Evolutionary conservation across 1,140 invertebrate genomes (phyloP), one percentile per base, ranked within the genome.

Genomic region (Lasaia peninsularis): DNA sequence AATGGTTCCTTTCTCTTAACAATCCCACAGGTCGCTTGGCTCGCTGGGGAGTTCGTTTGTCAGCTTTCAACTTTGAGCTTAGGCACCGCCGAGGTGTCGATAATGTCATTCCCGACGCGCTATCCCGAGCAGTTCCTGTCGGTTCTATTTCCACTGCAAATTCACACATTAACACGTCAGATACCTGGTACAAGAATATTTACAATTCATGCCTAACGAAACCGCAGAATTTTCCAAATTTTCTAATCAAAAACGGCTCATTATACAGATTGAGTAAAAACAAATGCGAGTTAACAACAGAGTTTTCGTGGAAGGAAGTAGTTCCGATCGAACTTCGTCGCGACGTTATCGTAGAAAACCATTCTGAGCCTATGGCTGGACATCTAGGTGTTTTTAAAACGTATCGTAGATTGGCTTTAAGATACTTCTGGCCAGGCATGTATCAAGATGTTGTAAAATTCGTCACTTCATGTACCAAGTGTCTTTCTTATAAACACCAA

Each of bases 1-100:
- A 76, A 54, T 76, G 70, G 67, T 73, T 73, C 28, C 14, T 73
- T 0, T 73, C 73, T 3, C 65, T 89, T 2, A 86, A 80, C 60
- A 79, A 71, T 14, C 60, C 65, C 20, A 65, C 63, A 33, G 70
- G 75, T 28, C 37, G 74, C n/a, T 34, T 73, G 2, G 71, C 73
- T 11, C 44, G 73, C 3, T 80, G 73, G 75, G 69, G 65, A 18
- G 57, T 78, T 10, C 63, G 71, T 9, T 50, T 72, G 0, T 71
- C 73, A 4, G 16, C 58, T 1, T 80, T 67, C 61, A 64, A 78
- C 11, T 78, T 82, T 52, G 52, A 33, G 2, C 63, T 85, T 34
- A 74, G 68, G 37, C 76, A 81, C 50, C 62, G 69, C 8, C 67
- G 71, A 6, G 75, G 75, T 14, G 59, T 40, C 2, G 65, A 81